Evolutionary conservation across 2,113 vertebrate species (phyloP).

Genomic region (Glaucidium brasilianum): DNA sequence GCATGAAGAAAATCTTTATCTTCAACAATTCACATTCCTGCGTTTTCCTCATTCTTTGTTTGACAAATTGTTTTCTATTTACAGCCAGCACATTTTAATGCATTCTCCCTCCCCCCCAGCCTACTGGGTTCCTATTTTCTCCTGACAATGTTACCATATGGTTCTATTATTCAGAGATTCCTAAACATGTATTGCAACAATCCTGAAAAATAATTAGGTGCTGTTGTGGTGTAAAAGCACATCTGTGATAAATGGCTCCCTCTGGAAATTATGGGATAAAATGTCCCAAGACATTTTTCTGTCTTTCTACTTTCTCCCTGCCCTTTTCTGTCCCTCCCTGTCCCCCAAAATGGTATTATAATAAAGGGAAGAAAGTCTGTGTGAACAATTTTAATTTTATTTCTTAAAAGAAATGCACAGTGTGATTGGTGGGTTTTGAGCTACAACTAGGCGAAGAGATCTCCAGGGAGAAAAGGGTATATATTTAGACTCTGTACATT

Average conservation of each 20-base stretch:
- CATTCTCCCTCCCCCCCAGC: neutral
- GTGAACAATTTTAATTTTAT: constrained; percentile 18
- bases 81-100: constrained; percentile 49
- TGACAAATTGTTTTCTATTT: constrained; percentile 66
- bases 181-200: constrained; percentile 35
- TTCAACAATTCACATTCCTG: neutral
- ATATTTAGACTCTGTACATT: constrained; percentile 55
- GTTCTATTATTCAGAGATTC: constrained; percentile 57
- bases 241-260: constrained; percentile 38
- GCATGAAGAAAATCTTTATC: constrained; percentile 14
- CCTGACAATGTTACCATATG: constrained; percentile 65
- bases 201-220: constrained; percentile 49
- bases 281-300: neutral
- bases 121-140: constrained; percentile 47
- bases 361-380: neutral
- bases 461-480: constrained; percentile 40
- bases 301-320: neutral
- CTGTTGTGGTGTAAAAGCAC: constrained; percentile 30
- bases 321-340: neutral
- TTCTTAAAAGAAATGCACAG: constrained; percentile 1
- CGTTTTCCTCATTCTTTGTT: constrained; percentile 49
- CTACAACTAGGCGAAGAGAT: neutral
- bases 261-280: constrained; percentile 20
- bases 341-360: neutral
- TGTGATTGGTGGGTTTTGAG: constrained; percentile 22